Conservation (phyloP, 2,797 vertebrate genomes). For the Xenentodon cancila region DNA sequence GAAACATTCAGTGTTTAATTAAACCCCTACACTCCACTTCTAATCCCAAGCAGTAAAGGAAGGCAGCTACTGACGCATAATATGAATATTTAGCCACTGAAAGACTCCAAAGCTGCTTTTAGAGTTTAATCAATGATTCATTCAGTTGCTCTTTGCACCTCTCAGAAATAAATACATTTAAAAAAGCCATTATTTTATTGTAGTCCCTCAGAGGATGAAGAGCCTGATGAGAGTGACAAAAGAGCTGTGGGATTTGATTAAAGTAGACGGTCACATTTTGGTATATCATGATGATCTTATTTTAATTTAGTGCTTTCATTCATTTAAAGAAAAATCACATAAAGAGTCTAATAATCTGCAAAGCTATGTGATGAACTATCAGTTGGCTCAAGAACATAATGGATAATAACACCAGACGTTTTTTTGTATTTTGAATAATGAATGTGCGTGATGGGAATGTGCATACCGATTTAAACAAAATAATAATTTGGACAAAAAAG, state of each 20-base stretch:
- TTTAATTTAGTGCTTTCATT: constrained; percentile 14
- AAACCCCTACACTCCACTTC: neutral
- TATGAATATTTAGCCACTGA: too few species aligned
- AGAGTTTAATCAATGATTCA: constrained; percentile 60
- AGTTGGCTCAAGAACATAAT: constrained; percentile 5
- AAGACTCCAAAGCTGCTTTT: constrained; percentile 37
- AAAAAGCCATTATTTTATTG: constrained; percentile 44
- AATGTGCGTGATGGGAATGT: neutral
- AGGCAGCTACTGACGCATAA: neutral
- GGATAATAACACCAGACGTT: neutral
- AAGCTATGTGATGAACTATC: constrained; percentile 2
- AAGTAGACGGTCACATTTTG: constrained; percentile 13
- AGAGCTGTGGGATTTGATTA: constrained; percentile 27
- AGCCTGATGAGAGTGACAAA: constrained; percentile 12
- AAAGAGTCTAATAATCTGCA: neutral
- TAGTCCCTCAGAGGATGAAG: constrained; percentile 18
- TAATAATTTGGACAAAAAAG: neutral
- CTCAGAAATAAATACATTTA: constrained; percentile 14
- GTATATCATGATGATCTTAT: constrained; percentile 11
- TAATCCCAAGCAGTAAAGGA: constrained; percentile 1
- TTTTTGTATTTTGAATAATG: neutral
- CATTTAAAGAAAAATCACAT: neutral
- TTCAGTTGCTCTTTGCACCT: constrained; percentile 26
- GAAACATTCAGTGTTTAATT: neutral
- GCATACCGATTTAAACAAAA: neutral